phyloP scores from a whole-genome alignment of 2,113 vertebrate genomes.

The Pica pica region DNA sequence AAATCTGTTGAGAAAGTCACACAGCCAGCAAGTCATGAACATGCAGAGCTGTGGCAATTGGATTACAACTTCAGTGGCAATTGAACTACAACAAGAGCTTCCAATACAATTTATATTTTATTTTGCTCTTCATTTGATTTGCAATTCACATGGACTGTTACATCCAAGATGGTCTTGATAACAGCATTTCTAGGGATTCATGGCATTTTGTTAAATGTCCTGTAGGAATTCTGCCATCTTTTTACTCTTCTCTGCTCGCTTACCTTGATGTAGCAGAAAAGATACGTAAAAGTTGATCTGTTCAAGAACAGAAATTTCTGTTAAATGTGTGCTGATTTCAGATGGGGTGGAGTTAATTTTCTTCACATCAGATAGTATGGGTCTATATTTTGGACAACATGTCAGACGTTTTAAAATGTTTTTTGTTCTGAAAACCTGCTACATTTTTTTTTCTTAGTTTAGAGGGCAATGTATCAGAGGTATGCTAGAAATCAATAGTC shows the following conservation, averaged over 20 bases:
- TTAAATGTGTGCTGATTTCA: background rate
- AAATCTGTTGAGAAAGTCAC: background rate
- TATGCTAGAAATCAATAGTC: background rate
- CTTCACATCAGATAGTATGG: background rate
- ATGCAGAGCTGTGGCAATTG: background rate
- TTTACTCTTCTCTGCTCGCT: background rate
- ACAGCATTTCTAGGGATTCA: background rate
- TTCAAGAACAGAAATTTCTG: background rate
- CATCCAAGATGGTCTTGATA: background rate
- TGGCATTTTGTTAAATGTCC: background rate
- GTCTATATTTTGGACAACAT: background rate
- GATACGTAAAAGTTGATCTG: background rate
- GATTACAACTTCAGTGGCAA: background rate
- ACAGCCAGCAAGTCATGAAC: background rate
- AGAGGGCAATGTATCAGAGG: background rate
- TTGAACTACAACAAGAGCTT: background rate
- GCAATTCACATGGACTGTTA: background rate
- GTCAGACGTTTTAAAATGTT: background rate
- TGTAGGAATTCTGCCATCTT: background rate
- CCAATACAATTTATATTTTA: background rate
- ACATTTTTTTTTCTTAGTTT: background rate
- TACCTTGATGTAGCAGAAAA: background rate
- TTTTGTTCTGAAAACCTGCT: background rate
- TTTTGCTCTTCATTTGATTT: background rate
- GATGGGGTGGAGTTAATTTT: background rate